Evolutionary conservation across 2,888 invertebrate genomes (phyloP).

Genomic region (Catocala fraxini): DNA sequence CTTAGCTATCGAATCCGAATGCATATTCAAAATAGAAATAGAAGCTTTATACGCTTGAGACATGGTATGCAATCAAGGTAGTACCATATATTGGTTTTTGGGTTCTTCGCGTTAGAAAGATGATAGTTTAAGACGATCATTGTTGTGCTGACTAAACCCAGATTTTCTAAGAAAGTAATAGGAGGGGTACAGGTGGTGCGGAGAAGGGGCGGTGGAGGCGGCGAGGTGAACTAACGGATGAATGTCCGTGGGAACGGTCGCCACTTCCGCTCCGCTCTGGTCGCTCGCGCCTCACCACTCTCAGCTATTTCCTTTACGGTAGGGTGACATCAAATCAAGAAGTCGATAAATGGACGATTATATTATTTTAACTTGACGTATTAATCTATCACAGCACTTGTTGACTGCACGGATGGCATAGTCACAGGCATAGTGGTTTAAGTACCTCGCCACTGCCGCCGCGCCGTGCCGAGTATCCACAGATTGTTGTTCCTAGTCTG

Average conservation of each 20-base stretch:
- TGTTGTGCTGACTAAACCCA: constrained; percentile 23
- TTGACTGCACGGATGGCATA: no score
- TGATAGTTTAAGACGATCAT: constrained; percentile 4
- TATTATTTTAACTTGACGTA: not conserved
- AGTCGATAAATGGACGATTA: not conserved
- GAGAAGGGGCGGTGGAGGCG: constrained; percentile 44
- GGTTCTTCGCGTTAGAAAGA: not conserved
- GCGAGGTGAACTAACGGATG: constrained; percentile 85
- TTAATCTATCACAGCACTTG: no score
- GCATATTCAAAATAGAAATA: no score
- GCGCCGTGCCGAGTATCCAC: no score
- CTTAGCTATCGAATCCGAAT: no score
- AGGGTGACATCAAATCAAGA: constrained; percentile 68
- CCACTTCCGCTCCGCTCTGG: constrained; percentile 80
- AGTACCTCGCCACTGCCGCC: no score
- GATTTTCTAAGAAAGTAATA: constrained; percentile 42
- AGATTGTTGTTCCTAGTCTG: no score
- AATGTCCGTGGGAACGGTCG: constrained; percentile 86
- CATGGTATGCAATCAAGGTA: no score
- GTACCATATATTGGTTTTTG: no score
- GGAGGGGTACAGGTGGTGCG: constrained; percentile 39
- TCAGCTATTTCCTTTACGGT: constrained; percentile 83
- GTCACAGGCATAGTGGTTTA: no score
- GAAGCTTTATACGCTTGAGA: no score
- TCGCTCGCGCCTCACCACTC: constrained; percentile 75